Evolutionary conservation across 2,888 invertebrate species (phyloP).

Genomic region (Ariolimax columbianus): DNA sequence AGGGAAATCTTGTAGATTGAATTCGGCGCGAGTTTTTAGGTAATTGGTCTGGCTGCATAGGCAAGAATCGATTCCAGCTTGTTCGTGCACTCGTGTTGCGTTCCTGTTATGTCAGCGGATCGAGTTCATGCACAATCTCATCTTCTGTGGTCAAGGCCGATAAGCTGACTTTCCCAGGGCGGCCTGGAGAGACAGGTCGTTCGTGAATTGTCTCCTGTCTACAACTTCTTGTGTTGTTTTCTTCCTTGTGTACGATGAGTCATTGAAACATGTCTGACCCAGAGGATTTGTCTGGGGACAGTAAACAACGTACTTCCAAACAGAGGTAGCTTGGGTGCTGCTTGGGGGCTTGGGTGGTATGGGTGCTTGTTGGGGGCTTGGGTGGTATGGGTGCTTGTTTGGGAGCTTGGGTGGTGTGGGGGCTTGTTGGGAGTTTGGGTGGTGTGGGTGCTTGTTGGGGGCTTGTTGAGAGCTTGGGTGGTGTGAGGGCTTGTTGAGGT

Average conservation of each 20-base stretch:
- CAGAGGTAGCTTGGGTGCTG: no score
- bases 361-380: no score
- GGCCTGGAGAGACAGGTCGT: background rate
- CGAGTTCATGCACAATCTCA: background rate
- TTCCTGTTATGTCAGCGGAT: background rate
- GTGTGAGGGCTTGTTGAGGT: no score
- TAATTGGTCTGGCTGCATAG: slow-evolving; percentile 15
- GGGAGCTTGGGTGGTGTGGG: no score
- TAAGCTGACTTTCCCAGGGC: background rate
- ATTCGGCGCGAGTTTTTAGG: background rate
- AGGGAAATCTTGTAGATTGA: slow-evolving; percentile 3
- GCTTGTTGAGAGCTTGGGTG: no score
- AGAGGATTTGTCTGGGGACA: no score
- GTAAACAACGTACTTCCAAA: no score
- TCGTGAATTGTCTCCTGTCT: background rate
- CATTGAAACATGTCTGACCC: background rate
- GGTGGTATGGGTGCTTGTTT: no score
- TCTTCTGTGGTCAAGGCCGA: slow-evolving; percentile 12
- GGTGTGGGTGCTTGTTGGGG: no score
- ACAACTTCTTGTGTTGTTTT: background rate
- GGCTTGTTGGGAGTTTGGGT: no score
- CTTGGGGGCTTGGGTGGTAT: no score
- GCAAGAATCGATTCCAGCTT: slow-evolving; percentile 2
- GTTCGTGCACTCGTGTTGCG: background rate
- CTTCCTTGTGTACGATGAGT: background rate